Base-by-base conservation (phyloP, 1,140 invertebrate genomes). In the Eciton burchellii region DNA sequence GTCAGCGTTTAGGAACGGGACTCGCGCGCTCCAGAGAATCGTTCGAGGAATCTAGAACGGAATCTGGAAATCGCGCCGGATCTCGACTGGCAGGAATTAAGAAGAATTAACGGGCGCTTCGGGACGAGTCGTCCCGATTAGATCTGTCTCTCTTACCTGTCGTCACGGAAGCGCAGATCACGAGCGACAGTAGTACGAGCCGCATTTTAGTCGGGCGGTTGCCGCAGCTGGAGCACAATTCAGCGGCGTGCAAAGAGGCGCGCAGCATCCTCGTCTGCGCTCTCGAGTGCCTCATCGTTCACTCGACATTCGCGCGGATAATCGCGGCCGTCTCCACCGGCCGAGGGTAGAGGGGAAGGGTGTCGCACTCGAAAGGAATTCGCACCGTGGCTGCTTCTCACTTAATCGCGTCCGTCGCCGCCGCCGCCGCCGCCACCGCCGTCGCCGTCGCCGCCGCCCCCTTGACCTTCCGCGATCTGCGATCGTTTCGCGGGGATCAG, bases 101-200 rank as follows among this genome's bases (percentile, higher is more conserved):
- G 52, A 19, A 9, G 19, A 9, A 21, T 65, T 54, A 66, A 16
- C 41, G 41, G 1, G 5, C 43, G 57, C 49, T 45, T 52, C 19
- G 35, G 19, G 16, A 11, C 29, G 16, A n/a, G 66, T 63, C 26
- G 21, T 29, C 11, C 29, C 56, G 73, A 86, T 84, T 81, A 84
- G 81, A 86, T 62, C 60, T 52, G 49, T 73, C 86, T n/a, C n/a
- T n/a, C n/a, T 90, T 54, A 91, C 90, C 90, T 90, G 85, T 87
- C 52, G 49, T 85, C 45, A 85, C 56, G 24, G 89, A 56, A 19
- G 81, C 68, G 68, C 19, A 86, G 70, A 88, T 68, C 41, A 89
- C 47, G 60, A 72, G 76, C 45, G 81, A 66, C 56, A 90, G 85
- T 84, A 89, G 81, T 81, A 65, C 45, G 29, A 91, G 84, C 54